Percentiles rank a stretch among this genome's conserved stretches.
Conservation (phyloP, 1,140 invertebrate species). For the Papilio glaucus region DNA sequence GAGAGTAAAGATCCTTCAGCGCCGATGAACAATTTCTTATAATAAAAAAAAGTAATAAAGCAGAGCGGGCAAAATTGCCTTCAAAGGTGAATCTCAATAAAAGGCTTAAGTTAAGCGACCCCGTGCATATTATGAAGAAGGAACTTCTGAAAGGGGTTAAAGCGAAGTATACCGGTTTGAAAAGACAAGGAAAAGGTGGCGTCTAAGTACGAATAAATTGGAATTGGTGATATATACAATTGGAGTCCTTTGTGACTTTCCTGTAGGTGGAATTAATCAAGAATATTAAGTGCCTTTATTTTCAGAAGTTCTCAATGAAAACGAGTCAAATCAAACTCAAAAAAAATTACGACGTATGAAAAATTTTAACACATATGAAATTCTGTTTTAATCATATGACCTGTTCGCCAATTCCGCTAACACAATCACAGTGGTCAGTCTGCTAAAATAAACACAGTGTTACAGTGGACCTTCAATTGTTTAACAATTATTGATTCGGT, state of each 20-base stretch:
- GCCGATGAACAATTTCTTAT: conserved; percentile 56
- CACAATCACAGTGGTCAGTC: no score
- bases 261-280: conserved; percentile 27
- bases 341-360: no score
- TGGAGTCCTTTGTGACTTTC: conserved; percentile 44
- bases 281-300: conserved; percentile 12
- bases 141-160: conserved; percentile 76
- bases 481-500: no score
- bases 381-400: no score
- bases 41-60: conserved; percentile 66
- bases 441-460: no score
- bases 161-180: conserved; percentile 66
- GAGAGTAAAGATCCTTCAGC: conserved; percentile 41
- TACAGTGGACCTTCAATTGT: no score
- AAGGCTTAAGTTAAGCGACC: conserved; percentile 61
- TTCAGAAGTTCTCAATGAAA: neutral
- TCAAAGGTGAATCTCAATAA: conserved; percentile 75
- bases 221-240: conserved; percentile 59
- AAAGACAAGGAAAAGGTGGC: conserved; percentile 78
- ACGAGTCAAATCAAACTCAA: neutral
- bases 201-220: conserved; percentile 74
- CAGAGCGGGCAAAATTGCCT: conserved; percentile 53
- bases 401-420: no score
- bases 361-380: no score
- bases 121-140: conserved; percentile 66